Base-by-base conservation (phyloP, 2,888 invertebrate genomes). In the Pseudococcus jackbeardsleyi region DNA sequence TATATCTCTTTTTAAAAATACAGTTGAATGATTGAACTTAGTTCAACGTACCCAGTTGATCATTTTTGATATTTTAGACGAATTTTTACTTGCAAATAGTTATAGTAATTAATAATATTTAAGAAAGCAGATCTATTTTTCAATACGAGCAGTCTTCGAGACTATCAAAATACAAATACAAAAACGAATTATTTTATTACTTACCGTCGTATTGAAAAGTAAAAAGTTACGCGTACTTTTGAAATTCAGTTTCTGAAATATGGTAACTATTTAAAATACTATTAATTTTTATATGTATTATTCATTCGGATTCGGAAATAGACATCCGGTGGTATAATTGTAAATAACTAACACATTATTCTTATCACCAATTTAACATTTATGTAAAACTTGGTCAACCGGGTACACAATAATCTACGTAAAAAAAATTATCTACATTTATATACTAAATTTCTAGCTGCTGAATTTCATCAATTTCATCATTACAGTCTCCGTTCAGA, bases 351-450 rank as follows among this genome's bases (percentile, higher is more conserved):
- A 8, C 7, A 6, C 12, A 50, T 0, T 15, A 50, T 50, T 50
- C 12, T 15, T 42, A 42, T 42, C 42, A 9, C 1, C 26, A 33
- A 33, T 33, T 33, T 33, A 42, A 42, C 42, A 42, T 42, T 42
- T 42, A 33, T 33, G 3, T 33, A 50, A 50, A 50, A 50, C 15
- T 50, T 8, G 8, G n/a, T 54, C 54, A 54, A 54, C 54, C 8
- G n/a, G 54, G 54, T 54, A 54, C 54, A 54, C n/a, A n/a, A 54
- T n/a, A n/a, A n/a, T 54, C n/a, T 54, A 4, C 15, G 7, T n/a
- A 54, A n/a, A 54, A 33, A 72, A 72, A 72, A 46, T 82, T 82
- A 82, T 82, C 64, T 64, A 64, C 64, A 64, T 11, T 64, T 64
- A 22, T 22, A 22, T 7, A 54, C 54, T 85, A 59, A 54, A 50